Conservation (phyloP, 1,140 invertebrate genomes). For the Lordiphosa collinella region DNA sequence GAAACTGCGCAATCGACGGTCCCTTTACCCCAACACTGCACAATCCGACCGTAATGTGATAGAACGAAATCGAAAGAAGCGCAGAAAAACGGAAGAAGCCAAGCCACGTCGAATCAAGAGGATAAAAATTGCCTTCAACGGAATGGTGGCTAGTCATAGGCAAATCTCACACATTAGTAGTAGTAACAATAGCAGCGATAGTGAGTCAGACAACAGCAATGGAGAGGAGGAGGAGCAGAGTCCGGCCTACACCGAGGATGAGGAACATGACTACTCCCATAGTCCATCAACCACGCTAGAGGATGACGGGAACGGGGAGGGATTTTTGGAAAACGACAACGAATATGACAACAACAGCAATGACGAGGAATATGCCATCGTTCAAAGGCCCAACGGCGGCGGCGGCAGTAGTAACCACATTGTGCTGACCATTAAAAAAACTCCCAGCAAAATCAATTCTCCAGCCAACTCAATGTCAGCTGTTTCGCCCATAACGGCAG, state of each 20-base stretch:
- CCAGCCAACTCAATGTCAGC: slow-evolving; percentile 39
- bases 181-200: slow-evolving; percentile 31
- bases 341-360: slow-evolving; percentile 24
- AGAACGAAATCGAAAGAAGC: slow-evolving; percentile 38
- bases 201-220: slow-evolving; percentile 17
- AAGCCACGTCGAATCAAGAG: slow-evolving; percentile 35
- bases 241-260: background rate
- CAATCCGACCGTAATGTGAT: slow-evolving; percentile 10
- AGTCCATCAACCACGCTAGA: slow-evolving; percentile 21
- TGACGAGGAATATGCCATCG: slow-evolving; percentile 55
- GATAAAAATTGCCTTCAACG: slow-evolving; percentile 47
- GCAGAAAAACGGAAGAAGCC: slow-evolving; percentile 7
- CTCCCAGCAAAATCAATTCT: slow-evolving; percentile 67
- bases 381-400: slow-evolving; percentile 27
- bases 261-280: slow-evolving; percentile 8
- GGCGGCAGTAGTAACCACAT: slow-evolving; percentile 47
- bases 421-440: slow-evolving; percentile 75
- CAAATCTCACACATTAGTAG: slow-evolving; percentile 22
- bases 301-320: slow-evolving; percentile 11
- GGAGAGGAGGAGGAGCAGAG: background rate
- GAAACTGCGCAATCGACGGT: slow-evolving; percentile 17
- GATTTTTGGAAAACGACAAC: slow-evolving; percentile 20
- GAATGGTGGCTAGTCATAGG: slow-evolving; percentile 26
- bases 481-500: slow-evolving; percentile 25
- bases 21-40: background rate